Conservation (phyloP, 2,888 invertebrate species). For the Neuroscelio doddi region DNA sequence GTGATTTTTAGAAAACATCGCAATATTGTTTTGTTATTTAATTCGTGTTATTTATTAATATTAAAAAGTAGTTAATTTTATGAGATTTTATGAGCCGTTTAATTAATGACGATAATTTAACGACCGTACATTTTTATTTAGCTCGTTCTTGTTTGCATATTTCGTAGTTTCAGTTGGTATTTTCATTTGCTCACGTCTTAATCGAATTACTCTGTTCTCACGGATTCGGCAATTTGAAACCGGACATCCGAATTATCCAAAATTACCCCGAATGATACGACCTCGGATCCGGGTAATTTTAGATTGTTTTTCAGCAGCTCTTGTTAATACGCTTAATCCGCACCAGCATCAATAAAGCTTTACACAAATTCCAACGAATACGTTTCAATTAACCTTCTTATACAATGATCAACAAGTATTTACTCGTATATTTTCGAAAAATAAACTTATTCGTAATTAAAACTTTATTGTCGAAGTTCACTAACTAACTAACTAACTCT, state of each 20-base stretch:
- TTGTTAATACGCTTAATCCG: conserved; percentile 35
- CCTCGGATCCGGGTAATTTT: conserved; percentile 45
- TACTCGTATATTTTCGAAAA: neutral
- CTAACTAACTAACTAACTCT: too few relatives aligned
- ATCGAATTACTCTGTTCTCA: conserved; percentile 38
- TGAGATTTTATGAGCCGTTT: too few relatives aligned
- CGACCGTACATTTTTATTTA: too few relatives aligned
- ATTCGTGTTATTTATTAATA: too few relatives aligned
- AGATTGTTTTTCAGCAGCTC: conserved; percentile 45
- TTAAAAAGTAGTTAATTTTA: too few relatives aligned
- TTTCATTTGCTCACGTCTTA: conserved; percentile 9
- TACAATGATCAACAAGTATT: neutral
- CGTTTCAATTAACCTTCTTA: neutral
- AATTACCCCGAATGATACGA: conserved; percentile 39
- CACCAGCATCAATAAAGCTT: conserved; percentile 26
- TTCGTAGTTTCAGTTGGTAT: neutral
- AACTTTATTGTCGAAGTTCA: too few relatives aligned
- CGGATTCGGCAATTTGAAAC: conserved; percentile 45
- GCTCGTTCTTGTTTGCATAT: neutral
- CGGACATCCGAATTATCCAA: conserved; percentile 48
- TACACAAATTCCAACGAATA: neutral
- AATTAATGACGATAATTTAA: too few relatives aligned
- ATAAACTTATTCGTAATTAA: too few relatives aligned
- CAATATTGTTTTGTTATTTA: too few relatives aligned
- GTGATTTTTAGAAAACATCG: too few relatives aligned